These are phyloP conservation scores for Tragelaphus buxtoni DNA, from an alignment of 2,113 vertebrate species.

Conservation along the genomic window DNA sequence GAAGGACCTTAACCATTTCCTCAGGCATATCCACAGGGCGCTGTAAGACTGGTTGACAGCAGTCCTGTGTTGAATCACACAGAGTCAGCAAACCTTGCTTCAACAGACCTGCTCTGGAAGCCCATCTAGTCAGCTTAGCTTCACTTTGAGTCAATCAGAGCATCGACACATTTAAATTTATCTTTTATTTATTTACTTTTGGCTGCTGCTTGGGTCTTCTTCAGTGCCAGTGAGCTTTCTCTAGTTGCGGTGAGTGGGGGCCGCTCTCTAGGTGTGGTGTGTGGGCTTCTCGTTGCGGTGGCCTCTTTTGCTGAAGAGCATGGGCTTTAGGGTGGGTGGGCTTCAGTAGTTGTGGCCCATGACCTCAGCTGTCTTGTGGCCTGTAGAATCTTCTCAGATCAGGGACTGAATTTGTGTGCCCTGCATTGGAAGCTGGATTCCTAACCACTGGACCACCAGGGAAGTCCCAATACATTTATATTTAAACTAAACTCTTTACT, in stretches of 20 bases:
- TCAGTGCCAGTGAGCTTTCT: not conserved
- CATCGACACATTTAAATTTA: not conserved
- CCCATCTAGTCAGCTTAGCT: not conserved
- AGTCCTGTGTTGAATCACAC: not conserved
- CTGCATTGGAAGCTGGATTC: not conserved
- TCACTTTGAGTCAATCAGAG: not conserved
- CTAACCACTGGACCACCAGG: not conserved
- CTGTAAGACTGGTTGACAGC: not conserved
- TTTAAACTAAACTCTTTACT: not conserved
- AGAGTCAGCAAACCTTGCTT: not conserved
- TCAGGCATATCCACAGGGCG: not conserved
- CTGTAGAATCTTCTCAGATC: not conserved
- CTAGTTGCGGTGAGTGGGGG: not conserved
- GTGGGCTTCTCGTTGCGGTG: fast-evolving
- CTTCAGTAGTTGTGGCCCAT: not conserved
- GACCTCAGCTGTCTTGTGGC: not conserved
- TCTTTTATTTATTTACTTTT: not conserved
- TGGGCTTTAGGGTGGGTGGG: not conserved
- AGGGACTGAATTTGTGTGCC: not conserved
- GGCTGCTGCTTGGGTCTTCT: not conserved
- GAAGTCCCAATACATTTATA: not conserved
- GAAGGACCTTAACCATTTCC: not conserved
- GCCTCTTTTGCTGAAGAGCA: not conserved
- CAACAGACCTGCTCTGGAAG: not conserved
- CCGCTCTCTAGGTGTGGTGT: not conserved